Evolutionary conservation across 2,113 vertebrate species (phyloP), one percentile per base, ranked within the genome.

Genomic region (Coryphaenoides rupestris): DNA sequence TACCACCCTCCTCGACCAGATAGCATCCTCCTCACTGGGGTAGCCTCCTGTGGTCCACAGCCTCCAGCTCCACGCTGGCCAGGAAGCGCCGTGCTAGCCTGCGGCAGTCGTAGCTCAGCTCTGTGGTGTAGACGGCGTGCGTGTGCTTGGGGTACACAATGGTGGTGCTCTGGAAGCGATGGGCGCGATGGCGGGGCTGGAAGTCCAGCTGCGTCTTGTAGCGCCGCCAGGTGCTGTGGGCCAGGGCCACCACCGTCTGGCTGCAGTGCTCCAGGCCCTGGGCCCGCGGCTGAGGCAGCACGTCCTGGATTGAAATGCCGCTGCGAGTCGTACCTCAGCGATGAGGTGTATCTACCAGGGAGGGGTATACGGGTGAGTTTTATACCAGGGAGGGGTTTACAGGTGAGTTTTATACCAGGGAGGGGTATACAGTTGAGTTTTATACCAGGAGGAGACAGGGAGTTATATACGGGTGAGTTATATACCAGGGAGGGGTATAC

Each of bases 61-160:
- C 84, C 19, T 97, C 93, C 5, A 99, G 87, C 90, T 97, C 95
- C 69, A 99, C 74, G 1, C 95, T 96, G 84, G 95, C 94, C 63
- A 98, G 85, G 84, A 96, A 99, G 2, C 93, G 87, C 61, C 88
- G 89, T 60, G 79, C 9, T 33, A 83, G 70, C 58, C 95, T 93
- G 58, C 88, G 92, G 81, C 92, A 87, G 84, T 98, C 92, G 86
- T 97, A 98, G 85, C 91, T 94, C 90, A 99, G 90, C 76, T 92
- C 94, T 55, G 97, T 98, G 77, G 93, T 92, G 73, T 91, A 99
- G 63, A 93, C 49, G 56, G 91, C 84, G 70, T 92, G 94, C 86
- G 93, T 89, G 69, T 87, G 93, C 88, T 98, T 98, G 5, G 96
- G 94, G 88, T 96, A 99, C 72, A 98, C 64, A 12, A 99, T 98